Percentiles rank a stretch among this genome's conserved stretches.
Evolutionary conservation across 2,888 invertebrate species (phyloP).

Genomic region (Colletes collaris): DNA sequence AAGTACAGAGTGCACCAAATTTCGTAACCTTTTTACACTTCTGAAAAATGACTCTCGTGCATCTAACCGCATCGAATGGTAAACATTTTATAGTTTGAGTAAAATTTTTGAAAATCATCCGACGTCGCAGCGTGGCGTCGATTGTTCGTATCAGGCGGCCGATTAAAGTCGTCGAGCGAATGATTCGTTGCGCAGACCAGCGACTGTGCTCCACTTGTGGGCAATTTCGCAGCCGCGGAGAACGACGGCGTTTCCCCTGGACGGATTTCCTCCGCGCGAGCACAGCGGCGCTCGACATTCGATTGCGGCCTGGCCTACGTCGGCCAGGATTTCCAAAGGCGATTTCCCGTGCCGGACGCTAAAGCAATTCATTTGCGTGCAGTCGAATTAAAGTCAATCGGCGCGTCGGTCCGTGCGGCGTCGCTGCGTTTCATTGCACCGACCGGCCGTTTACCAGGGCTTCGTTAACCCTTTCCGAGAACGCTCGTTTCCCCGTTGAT

Average conservation of each 20-base stretch:
- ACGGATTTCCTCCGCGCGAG: slow-evolving; percentile 54
- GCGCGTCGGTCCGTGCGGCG: slow-evolving; percentile 23
- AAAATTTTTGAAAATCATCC: no score
- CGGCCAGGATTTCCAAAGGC: slow-evolving; percentile 66
- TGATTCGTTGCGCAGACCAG: slow-evolving; percentile 24
- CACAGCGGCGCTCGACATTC: slow-evolving; percentile 57
- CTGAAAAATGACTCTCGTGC: no score
- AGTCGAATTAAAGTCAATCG: slow-evolving; percentile 66
- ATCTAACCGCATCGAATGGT: no score
- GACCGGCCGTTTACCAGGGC: slow-evolving; percentile 41
- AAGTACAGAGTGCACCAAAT: no score
- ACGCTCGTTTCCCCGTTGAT: slow-evolving; percentile 7
- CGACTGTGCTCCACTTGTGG: background rate
- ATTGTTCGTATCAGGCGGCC: slow-evolving; percentile 26
- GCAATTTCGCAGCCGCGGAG: slow-evolving; percentile 2
- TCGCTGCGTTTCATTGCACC: slow-evolving; percentile 40
- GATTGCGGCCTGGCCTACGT: slow-evolving; percentile 64
- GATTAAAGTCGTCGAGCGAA: slow-evolving; percentile 47
- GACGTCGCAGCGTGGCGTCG: no score
- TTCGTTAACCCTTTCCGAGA: slow-evolving; percentile 27
- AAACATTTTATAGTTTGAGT: no score
- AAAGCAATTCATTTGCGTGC: slow-evolving; percentile 71
- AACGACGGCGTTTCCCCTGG: background rate
- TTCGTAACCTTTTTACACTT: no score
- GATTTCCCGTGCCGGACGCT: slow-evolving; percentile 60